Percentiles rank a stretch among this genome's conserved stretches.
Evolutionary conservation across 2,888 invertebrate species (phyloP).

Genomic region (Dasypogon diadema): DNA sequence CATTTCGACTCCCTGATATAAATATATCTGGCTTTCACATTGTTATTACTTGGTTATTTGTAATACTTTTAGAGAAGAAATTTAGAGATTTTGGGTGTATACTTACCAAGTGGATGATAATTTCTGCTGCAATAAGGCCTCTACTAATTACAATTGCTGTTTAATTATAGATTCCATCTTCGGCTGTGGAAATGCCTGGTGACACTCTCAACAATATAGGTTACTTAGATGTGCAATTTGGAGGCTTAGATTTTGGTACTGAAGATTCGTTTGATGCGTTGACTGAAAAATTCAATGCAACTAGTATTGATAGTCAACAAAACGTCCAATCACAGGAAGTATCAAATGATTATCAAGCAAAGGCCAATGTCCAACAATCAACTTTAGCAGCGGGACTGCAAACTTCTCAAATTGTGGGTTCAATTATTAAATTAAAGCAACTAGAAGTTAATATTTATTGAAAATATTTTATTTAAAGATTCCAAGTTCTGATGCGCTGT

Average conservation of each 20-base stretch:
- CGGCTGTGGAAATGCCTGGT: constrained; percentile 97
- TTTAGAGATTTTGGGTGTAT: too few species aligned
- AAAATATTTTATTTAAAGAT: constrained; percentile 38
- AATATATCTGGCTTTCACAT: too few species aligned
- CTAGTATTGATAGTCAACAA: constrained; percentile 64
- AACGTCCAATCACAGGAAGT: constrained; percentile 60
- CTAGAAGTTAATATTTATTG: background rate
- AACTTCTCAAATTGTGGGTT: constrained; percentile 65
- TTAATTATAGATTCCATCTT: constrained; percentile 86
- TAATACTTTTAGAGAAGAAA: too few species aligned
- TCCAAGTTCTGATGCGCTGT: constrained; percentile 53
- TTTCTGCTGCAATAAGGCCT: too few species aligned
- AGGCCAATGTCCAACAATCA: constrained; percentile 61
- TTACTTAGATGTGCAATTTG: constrained; percentile 94
- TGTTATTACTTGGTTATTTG: too few species aligned
- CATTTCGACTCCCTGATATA: too few species aligned
- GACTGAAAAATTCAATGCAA: constrained; percentile 67
- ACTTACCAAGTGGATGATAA: too few species aligned
- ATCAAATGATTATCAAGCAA: constrained; percentile 65
- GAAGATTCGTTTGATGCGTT: constrained; percentile 67
- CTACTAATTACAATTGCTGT: too few species aligned
- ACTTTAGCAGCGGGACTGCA: constrained; percentile 63
- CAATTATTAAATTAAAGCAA: background rate
- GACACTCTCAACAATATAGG: constrained; percentile 79
- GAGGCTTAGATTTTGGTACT: constrained; percentile 82